A percentile compares a stretch with the other conserved stretches of the same genome.
These are phyloP conservation scores for Patagioenas fasciata DNA, from an alignment of 2,113 vertebrate species.

Conservation along the genomic window DNA sequence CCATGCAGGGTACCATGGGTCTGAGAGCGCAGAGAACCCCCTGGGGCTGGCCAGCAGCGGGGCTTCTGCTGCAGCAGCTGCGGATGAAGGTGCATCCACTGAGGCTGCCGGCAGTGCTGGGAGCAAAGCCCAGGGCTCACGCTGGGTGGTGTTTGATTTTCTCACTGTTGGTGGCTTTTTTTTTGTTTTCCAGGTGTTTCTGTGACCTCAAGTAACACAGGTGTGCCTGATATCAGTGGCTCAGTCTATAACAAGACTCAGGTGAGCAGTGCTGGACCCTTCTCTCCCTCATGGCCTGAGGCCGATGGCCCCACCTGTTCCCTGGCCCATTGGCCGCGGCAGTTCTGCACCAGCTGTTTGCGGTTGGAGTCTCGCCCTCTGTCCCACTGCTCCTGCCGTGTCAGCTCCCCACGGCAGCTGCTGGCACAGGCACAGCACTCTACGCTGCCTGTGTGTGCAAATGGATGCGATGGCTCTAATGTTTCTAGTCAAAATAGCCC, in stretches of 20 bases:
- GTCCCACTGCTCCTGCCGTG: background rate
- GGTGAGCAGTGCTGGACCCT: slow-evolving; percentile 70
- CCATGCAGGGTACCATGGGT: background rate
- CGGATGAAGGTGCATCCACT: background rate
- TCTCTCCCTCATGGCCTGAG: background rate
- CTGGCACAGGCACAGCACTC: background rate
- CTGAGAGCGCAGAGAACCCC: background rate
- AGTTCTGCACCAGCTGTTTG: background rate
- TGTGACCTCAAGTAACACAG: slow-evolving; percentile 85
- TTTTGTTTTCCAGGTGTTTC: slow-evolving; percentile 81
- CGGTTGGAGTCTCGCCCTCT: background rate
- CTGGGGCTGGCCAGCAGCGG: fast-evolving
- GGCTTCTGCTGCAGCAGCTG: background rate
- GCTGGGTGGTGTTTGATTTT: background rate
- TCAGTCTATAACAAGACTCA: slow-evolving; percentile 95
- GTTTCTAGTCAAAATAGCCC: background rate
- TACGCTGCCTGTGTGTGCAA: background rate
- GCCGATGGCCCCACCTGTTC: background rate
- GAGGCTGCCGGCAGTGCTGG: background rate
- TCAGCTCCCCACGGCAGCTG: background rate
- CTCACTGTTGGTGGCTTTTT: background rate
- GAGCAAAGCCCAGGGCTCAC: background rate
- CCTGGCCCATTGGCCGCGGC: background rate
- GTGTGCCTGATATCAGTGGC: slow-evolving; percentile 90
- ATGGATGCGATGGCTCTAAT: background rate